Base-by-base conservation (phyloP, 2,888 invertebrate species). In the Phalera bucephala region DNA sequence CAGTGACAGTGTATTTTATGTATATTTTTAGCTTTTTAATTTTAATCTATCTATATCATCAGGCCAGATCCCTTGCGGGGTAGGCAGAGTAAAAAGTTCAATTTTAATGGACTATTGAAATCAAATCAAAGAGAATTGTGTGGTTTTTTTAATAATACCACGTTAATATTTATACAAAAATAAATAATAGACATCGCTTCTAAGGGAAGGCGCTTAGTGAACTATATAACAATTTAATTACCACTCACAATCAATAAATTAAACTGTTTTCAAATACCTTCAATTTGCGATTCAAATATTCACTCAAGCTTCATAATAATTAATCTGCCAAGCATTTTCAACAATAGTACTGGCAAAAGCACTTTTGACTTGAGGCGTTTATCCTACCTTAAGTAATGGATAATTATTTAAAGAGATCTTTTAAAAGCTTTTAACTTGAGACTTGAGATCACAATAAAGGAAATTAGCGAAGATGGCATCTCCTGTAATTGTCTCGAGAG, bases 221-320 rank as follows among this genome's bases (percentile, higher is more conserved):
- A 6, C 23, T 23, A 4, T 3, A 23, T 23, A 11, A 23, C 11
- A 3, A 25, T 12, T 13, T 12, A 25, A 12, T 12, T 8, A 25
- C 12, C 6, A 0, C 8, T 12, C 11, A 25, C 10, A 34, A 27
- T 33, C 9, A 45, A 32, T 15, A 28, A 38, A 7, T 20, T 34
- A 25, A 32, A 28, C 21, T 41, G 39, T 39, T 38, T 45, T 47
- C 28, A 21, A 2, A 8, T 32, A 12, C 14, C 20, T 17, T 31
- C 37, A 43, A 55, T 52, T 36, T 55, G 49, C 19, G 31, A 55
- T 52, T 49, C 46, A 46, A 55, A 55, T 52, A 40, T 32, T 40
- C 27, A 9, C 12, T 19, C 33, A 45, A 31, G 9, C 15, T 44
- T 32, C 36, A 36, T 33, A 33, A 32, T 52, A 44, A 52, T 45